phyloP scores from a whole-genome alignment of 2,888 invertebrate species.

The Venustoraphidia nigricollis region DNA sequence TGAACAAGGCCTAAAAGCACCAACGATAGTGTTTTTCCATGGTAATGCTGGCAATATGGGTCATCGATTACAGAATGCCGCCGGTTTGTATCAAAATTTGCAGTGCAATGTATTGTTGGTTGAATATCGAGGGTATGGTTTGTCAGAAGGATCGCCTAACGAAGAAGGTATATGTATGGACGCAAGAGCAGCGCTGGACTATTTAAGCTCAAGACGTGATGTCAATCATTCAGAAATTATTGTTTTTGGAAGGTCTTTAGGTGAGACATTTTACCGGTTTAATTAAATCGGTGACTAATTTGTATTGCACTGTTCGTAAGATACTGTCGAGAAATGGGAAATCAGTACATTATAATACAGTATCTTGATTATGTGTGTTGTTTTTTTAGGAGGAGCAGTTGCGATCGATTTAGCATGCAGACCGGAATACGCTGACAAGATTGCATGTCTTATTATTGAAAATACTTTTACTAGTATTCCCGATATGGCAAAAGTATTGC shows the following conservation, averaged over 20 bases:
- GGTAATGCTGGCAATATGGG: conserved; percentile 97
- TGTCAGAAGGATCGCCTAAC: conserved; percentile 75
- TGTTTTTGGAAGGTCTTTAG: conserved; percentile 79
- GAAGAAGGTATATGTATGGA: conserved; percentile 80
- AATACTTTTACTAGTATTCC: conserved; percentile 94
- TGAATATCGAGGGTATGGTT: conserved; percentile 91
- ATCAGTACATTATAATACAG: background rate
- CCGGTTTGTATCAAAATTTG: conserved; percentile 65
- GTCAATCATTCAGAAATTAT: conserved; percentile 74
- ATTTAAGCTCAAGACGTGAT: conserved; percentile 63
- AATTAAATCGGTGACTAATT: no score
- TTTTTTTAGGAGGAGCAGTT: conserved; percentile 65
- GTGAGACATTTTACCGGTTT: conserved; percentile 24
- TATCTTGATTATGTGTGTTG: background rate
- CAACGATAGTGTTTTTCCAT: conserved; percentile 82
- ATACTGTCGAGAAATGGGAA: conserved; percentile 12
- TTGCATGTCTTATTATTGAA: conserved; percentile 80
- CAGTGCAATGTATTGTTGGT: conserved; percentile 79
- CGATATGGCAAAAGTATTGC: conserved; percentile 73
- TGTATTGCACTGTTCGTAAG: no score
- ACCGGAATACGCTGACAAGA: conserved; percentile 56
- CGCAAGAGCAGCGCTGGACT: conserved; percentile 76
- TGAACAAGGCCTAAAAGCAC: conserved; percentile 48
- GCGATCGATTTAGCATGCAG: conserved; percentile 75
- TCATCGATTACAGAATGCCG: conserved; percentile 78